These are phyloP conservation scores for Epizoanthus stellaris DNA, from an alignment of 92 coral and sea anemone species.

Conservation along the genomic window DNA sequence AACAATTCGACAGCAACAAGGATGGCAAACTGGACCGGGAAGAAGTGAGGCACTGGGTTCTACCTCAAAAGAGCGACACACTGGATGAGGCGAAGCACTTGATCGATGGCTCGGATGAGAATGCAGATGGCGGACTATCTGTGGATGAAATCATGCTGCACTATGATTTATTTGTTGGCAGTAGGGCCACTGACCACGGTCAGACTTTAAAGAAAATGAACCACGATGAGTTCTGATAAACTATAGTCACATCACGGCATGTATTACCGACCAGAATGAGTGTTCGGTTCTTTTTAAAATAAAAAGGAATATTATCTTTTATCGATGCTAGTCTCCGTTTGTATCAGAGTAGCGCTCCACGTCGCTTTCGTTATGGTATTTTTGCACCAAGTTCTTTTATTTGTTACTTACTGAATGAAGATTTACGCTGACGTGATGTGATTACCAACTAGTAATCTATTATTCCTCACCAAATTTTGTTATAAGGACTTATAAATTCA, in stretches of 20 bases:
- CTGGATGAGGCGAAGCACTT: slow-evolving; percentile 94
- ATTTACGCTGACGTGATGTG: too few species aligned
- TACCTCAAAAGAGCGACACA: slow-evolving; percentile 87
- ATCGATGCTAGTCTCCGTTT: too few species aligned
- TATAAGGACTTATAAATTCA: too few species aligned
- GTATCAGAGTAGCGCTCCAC: too few species aligned
- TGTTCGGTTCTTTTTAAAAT: too few species aligned
- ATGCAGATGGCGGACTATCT: slow-evolving; percentile 87
- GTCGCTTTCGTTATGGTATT: too few species aligned
- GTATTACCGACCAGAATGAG: too few species aligned
- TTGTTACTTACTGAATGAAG: too few species aligned
- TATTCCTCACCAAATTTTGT: too few species aligned
- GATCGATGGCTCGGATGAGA: slow-evolving; percentile 96
- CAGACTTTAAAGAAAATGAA: slow-evolving; percentile 86
- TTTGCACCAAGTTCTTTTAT: too few species aligned
- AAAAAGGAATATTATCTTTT: too few species aligned
- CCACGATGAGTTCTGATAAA: slow-evolving; percentile 79
- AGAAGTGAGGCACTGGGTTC: slow-evolving; percentile 91
- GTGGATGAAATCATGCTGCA: slow-evolving; percentile 91
- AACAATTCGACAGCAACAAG: slow-evolving; percentile 83
- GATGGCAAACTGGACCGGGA: slow-evolving; percentile 94
- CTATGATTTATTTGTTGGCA: slow-evolving; percentile 96
- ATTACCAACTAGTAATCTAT: too few species aligned
- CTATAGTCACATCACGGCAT: not conserved
- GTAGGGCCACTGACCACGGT: slow-evolving; percentile 97